These are phyloP conservation scores for Apostichopus leukothele DNA, from an alignment of 53 echinoderm and acorn worm genomes.

Conservation along the genomic window DNA sequence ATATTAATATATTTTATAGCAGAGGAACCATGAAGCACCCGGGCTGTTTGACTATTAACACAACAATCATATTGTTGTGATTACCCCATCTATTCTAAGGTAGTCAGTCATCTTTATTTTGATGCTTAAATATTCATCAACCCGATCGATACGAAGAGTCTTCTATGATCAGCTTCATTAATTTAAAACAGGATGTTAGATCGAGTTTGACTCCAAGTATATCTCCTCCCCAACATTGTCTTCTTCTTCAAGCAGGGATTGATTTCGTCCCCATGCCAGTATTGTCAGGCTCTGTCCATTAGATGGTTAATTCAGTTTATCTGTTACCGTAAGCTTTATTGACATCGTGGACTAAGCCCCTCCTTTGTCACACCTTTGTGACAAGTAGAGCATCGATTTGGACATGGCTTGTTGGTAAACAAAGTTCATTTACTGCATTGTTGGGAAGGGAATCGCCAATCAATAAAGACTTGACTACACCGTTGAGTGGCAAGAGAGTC, in stretches of 20 bases:
- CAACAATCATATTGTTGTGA: too few relatives aligned
- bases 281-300: not conserved
- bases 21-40: too few relatives aligned
- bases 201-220: not conserved
- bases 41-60: too few relatives aligned
- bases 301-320: constrained; percentile 22
- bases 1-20: too few relatives aligned
- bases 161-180: too few relatives aligned
- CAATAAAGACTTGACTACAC: not conserved
- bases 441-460: not conserved
- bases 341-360: constrained; percentile 10
- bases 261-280: not conserved
- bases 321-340: constrained; percentile 1
- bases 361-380: constrained; percentile 33
- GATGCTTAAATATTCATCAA: too few relatives aligned
- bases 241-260: not conserved
- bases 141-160: too few relatives aligned
- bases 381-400: constrained; percentile 23
- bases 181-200: too few relatives aligned
- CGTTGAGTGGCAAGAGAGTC: too few relatives aligned
- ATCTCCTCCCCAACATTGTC: not conserved
- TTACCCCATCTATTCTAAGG: too few relatives aligned
- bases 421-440: not conserved
- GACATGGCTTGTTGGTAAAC: not conserved
- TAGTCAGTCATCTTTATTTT: too few relatives aligned